Evolutionary conservation across 2,797 vertebrate species (phyloP), one percentile per base, ranked within the genome.

Genomic region (Neomorphus geoffroyi): DNA sequence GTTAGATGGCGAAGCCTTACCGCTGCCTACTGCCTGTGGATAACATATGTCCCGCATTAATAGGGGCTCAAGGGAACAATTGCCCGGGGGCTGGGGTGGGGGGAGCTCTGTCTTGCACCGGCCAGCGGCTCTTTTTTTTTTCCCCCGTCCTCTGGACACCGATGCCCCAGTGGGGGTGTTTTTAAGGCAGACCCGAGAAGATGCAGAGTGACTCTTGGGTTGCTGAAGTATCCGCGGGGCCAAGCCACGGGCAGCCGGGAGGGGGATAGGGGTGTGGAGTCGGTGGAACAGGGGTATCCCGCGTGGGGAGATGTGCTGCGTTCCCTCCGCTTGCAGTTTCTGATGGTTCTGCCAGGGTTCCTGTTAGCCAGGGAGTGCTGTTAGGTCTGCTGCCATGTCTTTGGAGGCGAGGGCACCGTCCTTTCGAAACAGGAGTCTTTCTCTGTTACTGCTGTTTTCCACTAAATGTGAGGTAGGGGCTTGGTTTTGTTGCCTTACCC

Each of bases 21-120:
- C 78, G 92, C 94, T 96, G 96, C 89, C 96, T 97, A 92, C 96
- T 96, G 97, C 97, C 98, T 97, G 98, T 97, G 97, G 97, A 95
- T 97, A 98, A 98, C 99, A 98, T 98, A 98, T 98, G 98, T 98
- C 97, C 92, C 74, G 92, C 96, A 98, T 98, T 98, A 98, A 98
- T 97, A 90, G 96, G 69, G 96, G 92, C 96, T 96, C 95, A 90
- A 61, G 73, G 66, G 95, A 96, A 90, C 96, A 77, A 97, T 95
- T 87, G 97, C 91, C 80, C 43, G n/a, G 97, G 96, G 30, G 80
- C 41, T 9, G 45, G 92, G 56, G 86, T 33, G 75, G 23, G 46
- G 22, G 67, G 33, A 81, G 53, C 69, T 85, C 86, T 77, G 64
- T 81, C 82, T 57, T 11, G 81, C 79, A 51, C 54, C 24, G 75